Conservation (phyloP, 1,140 invertebrate species). For the Drosophila busckii region DNA sequence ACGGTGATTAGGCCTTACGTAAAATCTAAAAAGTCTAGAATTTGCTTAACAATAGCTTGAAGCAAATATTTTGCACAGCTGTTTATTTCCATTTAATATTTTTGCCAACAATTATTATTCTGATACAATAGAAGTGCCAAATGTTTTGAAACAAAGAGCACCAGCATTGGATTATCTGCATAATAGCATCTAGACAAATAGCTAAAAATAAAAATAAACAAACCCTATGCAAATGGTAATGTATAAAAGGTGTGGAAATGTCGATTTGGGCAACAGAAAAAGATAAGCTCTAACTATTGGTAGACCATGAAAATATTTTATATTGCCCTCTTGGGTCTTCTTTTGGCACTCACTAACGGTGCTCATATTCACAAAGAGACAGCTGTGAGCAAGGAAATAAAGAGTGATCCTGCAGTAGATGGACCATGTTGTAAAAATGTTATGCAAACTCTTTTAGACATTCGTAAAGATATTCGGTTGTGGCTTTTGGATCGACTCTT, state of each 20-base stretch:
- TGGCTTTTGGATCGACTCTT: constrained; percentile 60
- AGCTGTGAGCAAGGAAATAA: constrained; percentile 24
- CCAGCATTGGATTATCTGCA: constrained; percentile 55
- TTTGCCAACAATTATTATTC: no score
- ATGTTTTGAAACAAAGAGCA: constrained; percentile 53
- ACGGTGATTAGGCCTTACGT: constrained; percentile 40
- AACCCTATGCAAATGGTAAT: background rate
- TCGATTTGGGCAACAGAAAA: constrained; percentile 43
- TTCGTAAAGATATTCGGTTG: constrained; percentile 58
- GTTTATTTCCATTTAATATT: constrained; percentile 32
- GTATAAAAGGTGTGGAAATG: constrained; percentile 49
- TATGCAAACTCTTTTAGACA: constrained; percentile 56
- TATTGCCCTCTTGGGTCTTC: constrained; percentile 42
- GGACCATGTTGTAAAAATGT: constrained; percentile 62
- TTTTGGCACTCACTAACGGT: constrained; percentile 37
- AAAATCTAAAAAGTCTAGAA: constrained; percentile 44
- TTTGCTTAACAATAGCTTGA: constrained; percentile 52
- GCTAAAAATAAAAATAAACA: constrained; percentile 23
- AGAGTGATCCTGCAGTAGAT: constrained; percentile 9
- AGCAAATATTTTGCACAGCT: constrained; percentile 66
- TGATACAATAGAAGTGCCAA: constrained; percentile 48
- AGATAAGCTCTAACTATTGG: constrained; percentile 12
- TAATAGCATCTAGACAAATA: constrained; percentile 66
- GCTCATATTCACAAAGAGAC: constrained; percentile 35
- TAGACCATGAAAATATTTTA: constrained; percentile 53